Evolutionary conservation across 92 coral and sea anemone species (phyloP), one percentile per base, ranked within the genome.

Genomic region (Siderastrea siderea): DNA sequence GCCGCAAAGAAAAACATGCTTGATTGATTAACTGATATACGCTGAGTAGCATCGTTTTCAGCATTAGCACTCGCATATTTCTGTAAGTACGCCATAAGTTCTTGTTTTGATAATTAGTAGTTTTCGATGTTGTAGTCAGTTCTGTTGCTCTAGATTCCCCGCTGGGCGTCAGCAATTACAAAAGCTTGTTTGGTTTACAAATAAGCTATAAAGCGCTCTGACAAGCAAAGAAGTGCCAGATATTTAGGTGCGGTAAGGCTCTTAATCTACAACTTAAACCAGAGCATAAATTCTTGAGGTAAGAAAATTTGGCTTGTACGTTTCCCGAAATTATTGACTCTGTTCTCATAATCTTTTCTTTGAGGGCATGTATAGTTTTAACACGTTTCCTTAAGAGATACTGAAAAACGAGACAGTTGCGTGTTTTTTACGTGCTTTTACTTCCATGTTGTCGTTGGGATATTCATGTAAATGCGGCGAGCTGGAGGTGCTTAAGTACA

Each of bases 41-140:
- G 44, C 38, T 46, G 65, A 54, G 67, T 38, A 76, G 67, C 16
- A 53, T 45, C 10, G 67, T 11, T 57, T 58, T 57, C 3, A 15
- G 17, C 49, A 74, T 54, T 77, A 77, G 50, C 44, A 59, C 45
- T 45, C 19, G 38, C 7, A 15, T 61, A 78, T 4, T 65, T 76
- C 2, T 12, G 53, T 5, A 5, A 49, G 38, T 46, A 14, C 8
- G 19, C 52, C 66, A 7, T 7, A 44, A 44, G 44, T 17, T 69
- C 45, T 79, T 53, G 16, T 69, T 57, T 66, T 81, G 60, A 51
- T 82, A 69, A 82, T 82, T 46, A 69, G 69, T 55, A 80, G 44
- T 15, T 43, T 14, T 7, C 15, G 48, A 69, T 43, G 46, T 54
- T 68, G n/a, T 55, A 69, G 85, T 57, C 47, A 58, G 64, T 58